Evolutionary conservation across 1,140 invertebrate species (phyloP).

Genomic region (Papilio machaon): DNA sequence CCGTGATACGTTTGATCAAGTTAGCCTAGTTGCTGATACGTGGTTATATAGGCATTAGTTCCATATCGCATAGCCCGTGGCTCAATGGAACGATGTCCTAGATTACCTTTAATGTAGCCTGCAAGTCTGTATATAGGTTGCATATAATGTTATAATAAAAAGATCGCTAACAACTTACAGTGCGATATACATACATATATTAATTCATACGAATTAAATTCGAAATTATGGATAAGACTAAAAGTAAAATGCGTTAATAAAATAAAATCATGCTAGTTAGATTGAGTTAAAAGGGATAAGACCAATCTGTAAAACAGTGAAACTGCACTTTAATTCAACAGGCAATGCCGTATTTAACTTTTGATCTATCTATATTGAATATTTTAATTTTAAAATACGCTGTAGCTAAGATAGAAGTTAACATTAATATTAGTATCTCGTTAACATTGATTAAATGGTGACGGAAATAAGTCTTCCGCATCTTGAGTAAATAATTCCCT

Average conservation of each 20-base stretch:
- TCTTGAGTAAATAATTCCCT: neutral
- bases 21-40: slow-evolving; percentile 3
- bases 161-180: neutral
- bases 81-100: neutral
- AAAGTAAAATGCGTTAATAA: too few relatives aligned
- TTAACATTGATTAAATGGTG: neutral
- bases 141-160: neutral
- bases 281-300: too few relatives aligned
- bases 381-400: too few relatives aligned
- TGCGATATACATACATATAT: neutral
- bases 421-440: neutral
- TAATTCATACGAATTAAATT: too few relatives aligned
- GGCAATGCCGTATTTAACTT: too few relatives aligned
- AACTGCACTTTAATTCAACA: too few relatives aligned
- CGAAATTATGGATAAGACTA: too few relatives aligned
- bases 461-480: neutral
- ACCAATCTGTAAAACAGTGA: too few relatives aligned
- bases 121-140: neutral
- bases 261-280: too few relatives aligned
- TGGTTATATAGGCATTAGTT: neutral
- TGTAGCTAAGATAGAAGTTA: too few relatives aligned
- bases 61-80: neutral
- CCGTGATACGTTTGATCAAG: neutral
- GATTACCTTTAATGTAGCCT: neutral
- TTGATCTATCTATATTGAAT: too few relatives aligned